These are phyloP conservation scores for Otus sunia DNA, from an alignment of 2,113 vertebrate species.

Conservation along the genomic window DNA sequence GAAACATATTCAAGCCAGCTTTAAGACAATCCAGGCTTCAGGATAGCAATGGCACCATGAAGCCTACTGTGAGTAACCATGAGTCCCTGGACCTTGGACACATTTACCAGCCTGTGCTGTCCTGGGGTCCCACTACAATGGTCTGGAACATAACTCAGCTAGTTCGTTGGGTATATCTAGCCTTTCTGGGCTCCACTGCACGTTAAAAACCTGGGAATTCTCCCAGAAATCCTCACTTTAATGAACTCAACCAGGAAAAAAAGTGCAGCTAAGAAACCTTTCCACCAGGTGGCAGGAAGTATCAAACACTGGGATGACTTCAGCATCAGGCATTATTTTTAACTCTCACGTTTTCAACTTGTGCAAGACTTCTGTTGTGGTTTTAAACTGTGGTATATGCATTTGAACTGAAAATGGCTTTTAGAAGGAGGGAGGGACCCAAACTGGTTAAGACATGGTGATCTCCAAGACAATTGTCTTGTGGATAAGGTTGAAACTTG, in stretches of 20 bases:
- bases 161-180: background rate
- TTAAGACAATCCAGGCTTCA: background rate
- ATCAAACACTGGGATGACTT: background rate
- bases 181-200: background rate
- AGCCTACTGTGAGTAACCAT: background rate
- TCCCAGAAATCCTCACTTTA: background rate
- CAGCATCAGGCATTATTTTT: background rate
- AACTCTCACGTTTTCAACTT: background rate
- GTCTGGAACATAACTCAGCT: background rate
- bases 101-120: background rate
- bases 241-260: background rate
- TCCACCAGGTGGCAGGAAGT: slow-evolving; percentile 6
- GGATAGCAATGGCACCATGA: background rate
- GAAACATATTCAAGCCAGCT: background rate
- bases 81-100: background rate
- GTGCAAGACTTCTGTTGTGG: background rate
- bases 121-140: background rate
- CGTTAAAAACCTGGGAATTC: background rate
- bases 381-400: background rate
- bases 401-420: background rate
- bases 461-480: background rate
- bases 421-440: background rate
- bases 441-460: background rate
- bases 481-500: background rate
- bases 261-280: background rate